Conservation (phyloP, 2,888 invertebrate genomes). For the Thera obeliscata region DNA sequence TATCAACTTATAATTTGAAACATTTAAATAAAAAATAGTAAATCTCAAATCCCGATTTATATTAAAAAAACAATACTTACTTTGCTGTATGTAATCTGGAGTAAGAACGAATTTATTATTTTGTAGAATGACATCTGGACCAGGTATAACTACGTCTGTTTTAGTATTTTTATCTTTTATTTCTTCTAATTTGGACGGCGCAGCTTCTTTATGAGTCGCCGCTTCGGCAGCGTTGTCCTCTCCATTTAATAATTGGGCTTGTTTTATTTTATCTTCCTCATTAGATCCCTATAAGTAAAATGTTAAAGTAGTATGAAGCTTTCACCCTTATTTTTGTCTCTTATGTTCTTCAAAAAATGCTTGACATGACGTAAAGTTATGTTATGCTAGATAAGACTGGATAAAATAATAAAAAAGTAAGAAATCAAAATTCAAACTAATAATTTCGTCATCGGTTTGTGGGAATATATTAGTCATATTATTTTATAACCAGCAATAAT, state of each 20-base stretch:
- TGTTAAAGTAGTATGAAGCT: constrained; percentile 38
- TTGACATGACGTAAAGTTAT: constrained; percentile 6
- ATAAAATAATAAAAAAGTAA: constrained; percentile 41
- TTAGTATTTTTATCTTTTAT: constrained; percentile 72
- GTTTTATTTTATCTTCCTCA: constrained; percentile 69
- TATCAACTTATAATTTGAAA: background rate
- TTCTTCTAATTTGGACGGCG: constrained; percentile 71
- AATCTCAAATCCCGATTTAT: background rate
- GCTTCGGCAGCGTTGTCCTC: constrained; percentile 76
- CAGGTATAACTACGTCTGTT: constrained; percentile 70
- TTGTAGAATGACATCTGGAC: constrained; percentile 55
- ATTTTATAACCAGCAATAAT: constrained; percentile 44
- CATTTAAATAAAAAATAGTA: background rate
- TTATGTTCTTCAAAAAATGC: background rate
- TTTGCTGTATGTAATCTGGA: constrained; percentile 97
- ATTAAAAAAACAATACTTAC: constrained; percentile 83
- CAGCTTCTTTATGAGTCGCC: constrained; percentile 69
- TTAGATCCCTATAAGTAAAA: constrained; percentile 71
- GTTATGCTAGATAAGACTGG: constrained; percentile 34
- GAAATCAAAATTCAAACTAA: constrained; percentile 51
- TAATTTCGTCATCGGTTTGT: constrained; percentile 66
- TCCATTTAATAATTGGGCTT: constrained; percentile 70
- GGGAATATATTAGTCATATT: constrained; percentile 79
- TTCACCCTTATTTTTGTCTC: constrained; percentile 13
- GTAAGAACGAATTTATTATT: constrained; percentile 91